A percentile compares a stretch with the other conserved stretches of the same genome.
phyloP scores from a whole-genome alignment of 2,888 invertebrate genomes.

The Timema podura region DNA sequence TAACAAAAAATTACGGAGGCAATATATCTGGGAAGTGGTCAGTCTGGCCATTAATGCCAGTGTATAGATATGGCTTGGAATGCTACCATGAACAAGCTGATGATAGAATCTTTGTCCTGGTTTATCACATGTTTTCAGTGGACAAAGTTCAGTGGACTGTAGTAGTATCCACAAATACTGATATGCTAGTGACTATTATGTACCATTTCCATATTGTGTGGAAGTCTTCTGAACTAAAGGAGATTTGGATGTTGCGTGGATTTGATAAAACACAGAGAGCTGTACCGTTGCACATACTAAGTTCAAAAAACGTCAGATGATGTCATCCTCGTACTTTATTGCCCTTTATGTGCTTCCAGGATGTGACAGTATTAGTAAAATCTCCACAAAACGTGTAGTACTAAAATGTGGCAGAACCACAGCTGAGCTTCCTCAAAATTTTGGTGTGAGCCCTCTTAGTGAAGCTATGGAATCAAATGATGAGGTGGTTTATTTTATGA shows the following conservation, averaged over 20 bases:
- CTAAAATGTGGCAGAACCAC: too few relatives aligned
- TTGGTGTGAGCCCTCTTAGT: too few relatives aligned
- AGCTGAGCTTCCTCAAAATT: too few relatives aligned
- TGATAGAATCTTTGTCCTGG: neutral
- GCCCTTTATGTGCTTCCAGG: too few relatives aligned
- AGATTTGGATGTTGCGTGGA: conserved; percentile 1
- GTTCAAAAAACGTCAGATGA: too few relatives aligned
- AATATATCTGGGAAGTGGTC: neutral
- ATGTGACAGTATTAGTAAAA: too few relatives aligned
- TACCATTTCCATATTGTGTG: neutral
- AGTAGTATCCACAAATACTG: neutral
- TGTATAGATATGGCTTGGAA: neutral
- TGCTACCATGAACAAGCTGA: neutral
- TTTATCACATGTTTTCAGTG: neutral
- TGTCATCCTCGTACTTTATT: too few relatives aligned
- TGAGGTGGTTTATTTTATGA: too few relatives aligned
- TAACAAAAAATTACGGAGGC: neutral
- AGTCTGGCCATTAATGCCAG: too few relatives aligned
- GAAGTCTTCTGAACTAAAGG: neutral
- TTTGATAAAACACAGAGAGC: neutral
- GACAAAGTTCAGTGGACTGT: conserved; percentile 2
- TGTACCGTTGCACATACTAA: neutral
- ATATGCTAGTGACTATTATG: conserved; percentile 7
- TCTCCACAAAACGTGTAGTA: too few relatives aligned
- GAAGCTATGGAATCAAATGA: too few relatives aligned